Conservation (phyloP, 2,113 vertebrate species). For the Grus americana region DNA sequence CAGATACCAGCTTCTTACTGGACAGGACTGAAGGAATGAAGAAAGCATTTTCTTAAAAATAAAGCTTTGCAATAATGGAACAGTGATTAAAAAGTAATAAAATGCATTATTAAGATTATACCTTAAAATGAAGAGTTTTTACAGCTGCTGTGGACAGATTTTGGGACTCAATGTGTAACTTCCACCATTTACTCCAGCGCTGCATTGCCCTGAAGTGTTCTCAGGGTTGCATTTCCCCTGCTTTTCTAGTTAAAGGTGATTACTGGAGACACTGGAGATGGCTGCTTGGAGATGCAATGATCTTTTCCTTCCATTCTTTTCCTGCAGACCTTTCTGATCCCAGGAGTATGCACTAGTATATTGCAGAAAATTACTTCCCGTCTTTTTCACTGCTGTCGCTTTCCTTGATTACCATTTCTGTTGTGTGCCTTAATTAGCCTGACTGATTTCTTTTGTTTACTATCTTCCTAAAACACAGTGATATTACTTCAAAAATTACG, state of each 20-base stretch:
- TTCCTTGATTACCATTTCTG: not conserved
- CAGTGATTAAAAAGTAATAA: not conserved
- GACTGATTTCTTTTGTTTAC: not conserved
- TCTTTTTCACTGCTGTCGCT: not conserved
- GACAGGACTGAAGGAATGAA: not conserved
- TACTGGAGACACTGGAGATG: not conserved
- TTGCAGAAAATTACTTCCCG: not conserved
- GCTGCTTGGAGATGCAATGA: not conserved
- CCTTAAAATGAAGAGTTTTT: not conserved
- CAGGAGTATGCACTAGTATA: not conserved
- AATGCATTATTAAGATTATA: not conserved
- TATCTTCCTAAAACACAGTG: not conserved
- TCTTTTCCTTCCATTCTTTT: not conserved
- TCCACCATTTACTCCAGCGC: not conserved
- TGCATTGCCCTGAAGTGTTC: not conserved
- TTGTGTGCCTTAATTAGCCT: conserved; percentile 5
- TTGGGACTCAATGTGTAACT: not conserved
- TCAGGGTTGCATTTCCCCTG: not conserved
- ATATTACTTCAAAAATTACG: not conserved
- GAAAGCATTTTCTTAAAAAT: not conserved
- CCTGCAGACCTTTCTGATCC: not conserved
- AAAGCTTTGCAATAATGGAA: not conserved
- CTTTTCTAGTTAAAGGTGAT: not conserved
- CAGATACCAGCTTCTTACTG: not conserved
- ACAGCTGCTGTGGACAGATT: not conserved